Conservation (phyloP, 1,140 invertebrate species). For the Habropoda laboriosa region DNA sequence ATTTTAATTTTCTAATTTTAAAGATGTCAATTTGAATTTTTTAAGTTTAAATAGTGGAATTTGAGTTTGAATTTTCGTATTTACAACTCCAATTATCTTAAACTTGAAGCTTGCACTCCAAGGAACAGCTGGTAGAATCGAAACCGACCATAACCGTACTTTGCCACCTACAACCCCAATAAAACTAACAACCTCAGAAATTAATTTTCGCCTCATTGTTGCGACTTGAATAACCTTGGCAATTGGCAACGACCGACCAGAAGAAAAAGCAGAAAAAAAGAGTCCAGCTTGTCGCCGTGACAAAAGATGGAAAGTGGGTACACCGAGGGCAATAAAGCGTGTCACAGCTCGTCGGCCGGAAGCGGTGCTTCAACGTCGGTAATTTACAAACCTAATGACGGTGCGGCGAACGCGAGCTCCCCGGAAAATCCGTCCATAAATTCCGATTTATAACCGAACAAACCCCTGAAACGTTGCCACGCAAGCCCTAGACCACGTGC, state of each 20-base stretch:
- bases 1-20: too few species aligned
- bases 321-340: not conserved
- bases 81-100: too few species aligned
- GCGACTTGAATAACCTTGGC: not conserved
- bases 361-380: not conserved
- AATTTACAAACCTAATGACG: conserved; percentile 36
- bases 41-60: too few species aligned
- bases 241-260: not conserved
- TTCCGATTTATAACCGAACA: conserved; percentile 66
- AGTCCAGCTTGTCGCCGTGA: not conserved
- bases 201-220: not conserved
- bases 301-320: conserved; percentile 10
- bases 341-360: not conserved
- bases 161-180: too few species aligned
- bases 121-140: too few species aligned
- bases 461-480: conserved; percentile 41
- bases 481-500: conserved; percentile 69
- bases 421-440: conserved; percentile 62
- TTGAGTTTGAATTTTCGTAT: too few species aligned
- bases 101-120: too few species aligned
- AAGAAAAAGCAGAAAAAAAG: not conserved
- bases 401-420: not conserved
- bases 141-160: too few species aligned
- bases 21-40: too few species aligned
- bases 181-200: not conserved